Evolutionary conservation across 1,140 invertebrate species (phyloP), one percentile per base, ranked within the genome.

Genomic region (Stegodyphus mimosarum): DNA sequence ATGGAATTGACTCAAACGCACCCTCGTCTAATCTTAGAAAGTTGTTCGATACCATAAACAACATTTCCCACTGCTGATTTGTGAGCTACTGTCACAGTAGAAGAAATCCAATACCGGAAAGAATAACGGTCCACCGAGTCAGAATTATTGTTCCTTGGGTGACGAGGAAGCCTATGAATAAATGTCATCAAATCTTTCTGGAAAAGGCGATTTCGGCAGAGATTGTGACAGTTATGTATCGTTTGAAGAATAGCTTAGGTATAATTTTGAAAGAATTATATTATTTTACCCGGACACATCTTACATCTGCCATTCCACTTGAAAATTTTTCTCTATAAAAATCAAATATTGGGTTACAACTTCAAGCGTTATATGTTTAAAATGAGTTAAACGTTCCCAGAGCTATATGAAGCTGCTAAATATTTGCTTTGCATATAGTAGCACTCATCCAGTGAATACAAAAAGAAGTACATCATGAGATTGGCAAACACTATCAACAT

Each of bases 81-180:
- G 72, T 60, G 72, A 74, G 72, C 52, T 18, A 74, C 13, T 55
- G 72, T 74, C 72, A 74, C 72, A 74, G 72, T 74, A 33, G 60
- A 74, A 74, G 72, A 74, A 74, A 74, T 74, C 72, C 72, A 74
- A 74, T 74, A 74, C 51, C 11, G 17, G 72, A 60, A 60, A 74
- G 72, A 74, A 74, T 74, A 74, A 74, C 72, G 53, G 60, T 18
- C 17, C 52, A n/a, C 10, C 17, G 72, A 60, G 6, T 18, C 52
- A 55, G 72, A 74, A 53, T 74, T 74, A 74, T 74, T 55, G 53
- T 33, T 33, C 33, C 72, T 51, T 17, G 53, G 72, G 72, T 55
- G 53, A 60, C 51, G 53, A 74, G 60, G 60, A 74, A 74, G 18
- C 50, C 33, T 76, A 66, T 76, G 55, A 66, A 76, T 76, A 63